Conservation (phyloP, 2,888 invertebrate species). For the Rosalia funebris region DNA sequence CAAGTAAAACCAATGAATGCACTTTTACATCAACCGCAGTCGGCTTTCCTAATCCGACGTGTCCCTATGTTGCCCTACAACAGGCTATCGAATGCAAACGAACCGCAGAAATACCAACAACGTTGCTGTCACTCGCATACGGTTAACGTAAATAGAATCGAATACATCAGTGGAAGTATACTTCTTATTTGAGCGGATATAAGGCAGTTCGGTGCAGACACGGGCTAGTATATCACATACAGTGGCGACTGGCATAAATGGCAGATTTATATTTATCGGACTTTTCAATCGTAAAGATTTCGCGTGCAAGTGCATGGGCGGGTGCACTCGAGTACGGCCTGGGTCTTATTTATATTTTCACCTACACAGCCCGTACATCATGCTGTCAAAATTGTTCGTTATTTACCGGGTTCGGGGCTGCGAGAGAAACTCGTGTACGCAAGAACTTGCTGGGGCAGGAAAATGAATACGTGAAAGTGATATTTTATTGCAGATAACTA, state of each 20-base stretch:
- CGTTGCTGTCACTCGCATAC: no score
- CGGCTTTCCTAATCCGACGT: no score
- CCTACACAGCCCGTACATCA: slow-evolving; percentile 10
- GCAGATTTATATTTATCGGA: slow-evolving; percentile 30
- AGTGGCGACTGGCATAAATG: slow-evolving; percentile 14
- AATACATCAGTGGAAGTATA: background rate
- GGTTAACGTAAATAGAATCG: background rate
- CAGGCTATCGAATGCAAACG: background rate
- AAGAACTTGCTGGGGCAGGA: no score
- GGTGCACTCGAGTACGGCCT: background rate
- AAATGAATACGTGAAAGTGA: no score
- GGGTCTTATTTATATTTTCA: slow-evolving; percentile 4
- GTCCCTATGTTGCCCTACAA: no score
- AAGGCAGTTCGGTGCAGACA: slow-evolving; percentile 6
- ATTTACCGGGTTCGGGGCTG: background rate
- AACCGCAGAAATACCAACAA: no score
- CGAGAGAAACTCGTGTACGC: no score
- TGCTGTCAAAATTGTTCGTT: background rate
- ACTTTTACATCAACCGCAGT: no score
- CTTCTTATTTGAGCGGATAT: slow-evolving; percentile 10
- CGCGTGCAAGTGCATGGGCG: slow-evolving; percentile 17
- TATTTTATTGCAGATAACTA: no score
- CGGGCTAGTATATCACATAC: slow-evolving; percentile 14
- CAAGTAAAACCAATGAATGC: no score
- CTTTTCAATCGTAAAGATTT: slow-evolving; percentile 22